Evolutionary conservation across 2,113 vertebrate species (phyloP).

Genomic region (Toxotes chatareus): DNA sequence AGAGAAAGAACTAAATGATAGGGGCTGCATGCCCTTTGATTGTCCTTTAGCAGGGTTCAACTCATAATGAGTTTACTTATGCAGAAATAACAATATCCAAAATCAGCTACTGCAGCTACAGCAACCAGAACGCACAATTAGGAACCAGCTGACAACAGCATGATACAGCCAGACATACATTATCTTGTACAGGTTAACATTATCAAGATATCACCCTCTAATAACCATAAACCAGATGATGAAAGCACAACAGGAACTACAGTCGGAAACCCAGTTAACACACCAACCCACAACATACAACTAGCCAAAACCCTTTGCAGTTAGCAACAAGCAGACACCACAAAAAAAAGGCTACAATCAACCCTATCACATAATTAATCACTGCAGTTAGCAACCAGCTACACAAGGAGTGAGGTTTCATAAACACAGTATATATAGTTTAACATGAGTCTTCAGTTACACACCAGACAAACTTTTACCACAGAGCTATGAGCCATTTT

Average conservation of each 20-base stretch:
- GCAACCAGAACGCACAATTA: neutral
- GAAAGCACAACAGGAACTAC: neutral
- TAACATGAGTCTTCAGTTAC: neutral
- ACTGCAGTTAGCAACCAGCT: neutral
- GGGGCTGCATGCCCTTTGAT: neutral
- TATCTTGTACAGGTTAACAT: neutral
- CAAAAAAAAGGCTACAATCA: neutral
- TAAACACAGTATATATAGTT: neutral
- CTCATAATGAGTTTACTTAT: constrained; percentile 26
- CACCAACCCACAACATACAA: neutral
- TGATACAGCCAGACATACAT: neutral
- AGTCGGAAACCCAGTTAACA: too few relatives aligned
- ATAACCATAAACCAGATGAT: neutral
- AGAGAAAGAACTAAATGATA: constrained; percentile 12
- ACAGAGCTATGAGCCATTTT: neutral
- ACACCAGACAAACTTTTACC: neutral
- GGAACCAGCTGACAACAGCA: neutral
- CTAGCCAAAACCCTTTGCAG: neutral
- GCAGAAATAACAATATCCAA: neutral
- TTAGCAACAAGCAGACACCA: neutral
- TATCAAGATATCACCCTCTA: neutral
- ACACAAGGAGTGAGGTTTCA: neutral
- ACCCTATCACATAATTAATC: neutral
- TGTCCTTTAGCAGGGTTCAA: neutral
- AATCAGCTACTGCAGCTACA: neutral